phyloP scores from a whole-genome alignment of 2,888 invertebrate genomes.

The Oxyteleia sp. region DNA sequence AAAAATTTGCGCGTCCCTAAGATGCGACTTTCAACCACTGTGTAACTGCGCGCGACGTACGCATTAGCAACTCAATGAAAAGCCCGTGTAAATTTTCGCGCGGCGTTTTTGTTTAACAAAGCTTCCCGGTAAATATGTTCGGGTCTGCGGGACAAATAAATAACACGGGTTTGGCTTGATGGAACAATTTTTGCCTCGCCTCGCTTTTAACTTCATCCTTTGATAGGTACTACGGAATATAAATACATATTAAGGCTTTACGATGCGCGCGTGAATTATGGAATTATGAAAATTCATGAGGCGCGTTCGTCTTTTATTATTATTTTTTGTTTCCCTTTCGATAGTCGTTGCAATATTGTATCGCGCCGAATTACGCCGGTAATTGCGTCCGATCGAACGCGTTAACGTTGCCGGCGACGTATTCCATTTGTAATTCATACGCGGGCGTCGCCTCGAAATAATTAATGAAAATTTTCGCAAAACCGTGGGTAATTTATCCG shows the following conservation, averaged over 20 bases:
- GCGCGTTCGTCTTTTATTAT: slow-evolving; percentile 5
- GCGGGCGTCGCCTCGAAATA: slow-evolving; percentile 32
- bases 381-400: slow-evolving; percentile 25
- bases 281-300: slow-evolving; percentile 56
- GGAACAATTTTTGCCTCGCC: slow-evolving; percentile 33
- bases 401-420: slow-evolving; percentile 41
- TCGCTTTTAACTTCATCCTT: slow-evolving; percentile 23
- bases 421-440: slow-evolving; percentile 45
- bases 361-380: slow-evolving; percentile 25
- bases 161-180: slow-evolving; percentile 14
- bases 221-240: slow-evolving; percentile 3
- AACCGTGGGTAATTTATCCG: slow-evolving; percentile 30
- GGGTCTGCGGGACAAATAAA: too few species aligned
- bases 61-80: slow-evolving; percentile 65
- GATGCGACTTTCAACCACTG: slow-evolving; percentile 18
- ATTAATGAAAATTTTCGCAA: slow-evolving; percentile 58
- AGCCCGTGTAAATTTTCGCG: slow-evolving; percentile 52
- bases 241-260: slow-evolving; percentile 6
- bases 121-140: slow-evolving; percentile 50
- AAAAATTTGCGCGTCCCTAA: slow-evolving; percentile 38
- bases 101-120: slow-evolving; percentile 57
- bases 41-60: slow-evolving; percentile 46
- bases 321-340: too few species aligned
- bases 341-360: neutral
- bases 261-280: slow-evolving; percentile 38